These are phyloP conservation scores for Pitangus sulphuratus DNA, from an alignment of 2,797 vertebrate species.

Conservation along the genomic window DNA sequence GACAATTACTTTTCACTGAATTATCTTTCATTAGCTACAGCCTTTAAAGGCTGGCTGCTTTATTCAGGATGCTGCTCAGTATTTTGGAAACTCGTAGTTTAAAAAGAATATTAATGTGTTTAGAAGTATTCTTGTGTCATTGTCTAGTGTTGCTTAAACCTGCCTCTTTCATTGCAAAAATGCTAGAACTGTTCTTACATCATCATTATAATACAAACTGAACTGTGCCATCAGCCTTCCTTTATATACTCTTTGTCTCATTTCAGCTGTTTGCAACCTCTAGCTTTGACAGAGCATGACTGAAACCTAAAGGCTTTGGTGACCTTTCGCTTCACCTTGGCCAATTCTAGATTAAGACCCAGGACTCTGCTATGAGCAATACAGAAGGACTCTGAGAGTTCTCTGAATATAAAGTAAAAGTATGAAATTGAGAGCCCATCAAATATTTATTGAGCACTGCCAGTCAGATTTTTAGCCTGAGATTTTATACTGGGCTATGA, in stretches of 20 bases:
- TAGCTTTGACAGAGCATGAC: not conserved
- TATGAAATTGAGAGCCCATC: not conserved
- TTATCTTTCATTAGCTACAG: not conserved
- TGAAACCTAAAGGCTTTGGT: not conserved
- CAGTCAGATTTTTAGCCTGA: not conserved
- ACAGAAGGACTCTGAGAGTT: not conserved
- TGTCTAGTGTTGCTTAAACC: not conserved
- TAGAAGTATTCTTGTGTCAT: not conserved
- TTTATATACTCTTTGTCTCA: not conserved
- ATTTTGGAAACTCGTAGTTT: not conserved
- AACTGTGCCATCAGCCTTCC: not conserved
- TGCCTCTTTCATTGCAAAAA: not conserved
- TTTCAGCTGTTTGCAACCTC: not conserved
- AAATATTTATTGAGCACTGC: not conserved
- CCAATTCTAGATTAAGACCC: not conserved
- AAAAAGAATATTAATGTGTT: not conserved
- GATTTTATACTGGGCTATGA: not conserved
- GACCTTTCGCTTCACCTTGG: not conserved
- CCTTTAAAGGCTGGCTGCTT: not conserved
- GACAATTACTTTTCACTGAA: not conserved
- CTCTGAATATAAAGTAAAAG: not conserved
- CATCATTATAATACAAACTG: not conserved
- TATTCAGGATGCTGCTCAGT: not conserved
- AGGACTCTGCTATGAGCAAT: not conserved
- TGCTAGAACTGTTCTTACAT: not conserved